Base-by-base conservation (phyloP, 2,113 vertebrate genomes). In the Hypanus sabinus region DNA sequence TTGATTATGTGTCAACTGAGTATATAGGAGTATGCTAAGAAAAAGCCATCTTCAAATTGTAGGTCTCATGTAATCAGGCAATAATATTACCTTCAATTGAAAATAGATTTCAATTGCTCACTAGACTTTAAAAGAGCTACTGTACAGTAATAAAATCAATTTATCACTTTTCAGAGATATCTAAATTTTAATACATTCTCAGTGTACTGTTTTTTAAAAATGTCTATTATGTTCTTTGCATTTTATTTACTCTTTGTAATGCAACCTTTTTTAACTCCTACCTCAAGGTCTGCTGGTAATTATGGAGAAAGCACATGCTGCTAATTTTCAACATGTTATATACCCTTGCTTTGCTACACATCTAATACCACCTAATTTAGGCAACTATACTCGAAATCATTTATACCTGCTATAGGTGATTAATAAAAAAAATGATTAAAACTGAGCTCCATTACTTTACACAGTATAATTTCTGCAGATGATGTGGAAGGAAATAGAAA, bases 361-460 rank as follows among this genome's bases (percentile, higher is more conserved):
- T 93, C 33, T 55, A 93, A 73, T 73, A 73, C 91, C 33, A 73
- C 20, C 68, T 70, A 93, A 93, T 93, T 46, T 46, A 93, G 9
- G 36, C 91, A 93, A 93, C 36, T 55, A 46, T 68, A 73, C 36
- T 75, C 73, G 68, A 73, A 70, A 30, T 73, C 36, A 93, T 93
- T 93, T 73, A 73, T 36, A 73, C 24, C 55, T 73, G 38, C 73
- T 93, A 55, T 93, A 24, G 91, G 36, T 12, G 65, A 71, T 93
- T 46, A 71, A 46, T 73, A 75, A 93, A 22, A 93, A 93, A 73
- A 75, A 46, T 71, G 33, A 71, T 92, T 92, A 71, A 20, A 71
- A 46, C 24, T 73, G 91, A 93, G 14, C 10, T 73, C 70, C 46
- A 46, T 55, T 73, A 22, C 91, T 24, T 33, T 38, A 75, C 91